These are phyloP conservation scores for Torymus auratus DNA, from an alignment of 2,888 invertebrate species.

Conservation along the genomic window DNA sequence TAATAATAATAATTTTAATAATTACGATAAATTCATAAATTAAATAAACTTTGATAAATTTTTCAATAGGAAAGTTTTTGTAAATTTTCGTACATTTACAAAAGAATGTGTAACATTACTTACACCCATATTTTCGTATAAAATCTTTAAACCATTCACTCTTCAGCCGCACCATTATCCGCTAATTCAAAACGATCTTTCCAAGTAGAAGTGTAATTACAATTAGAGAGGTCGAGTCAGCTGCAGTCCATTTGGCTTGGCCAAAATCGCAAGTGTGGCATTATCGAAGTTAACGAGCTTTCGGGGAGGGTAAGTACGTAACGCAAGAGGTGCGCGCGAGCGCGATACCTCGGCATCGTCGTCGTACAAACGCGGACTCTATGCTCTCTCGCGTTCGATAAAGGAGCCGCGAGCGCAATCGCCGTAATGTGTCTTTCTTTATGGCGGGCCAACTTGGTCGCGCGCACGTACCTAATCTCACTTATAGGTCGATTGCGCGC, in stretches of 20 bases:
- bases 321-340: conserved; percentile 12
- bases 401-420: conserved; percentile 65
- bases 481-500: conserved; percentile 47
- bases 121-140: too few species aligned
- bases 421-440: conserved; percentile 71
- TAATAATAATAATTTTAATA: too few species aligned
- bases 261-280: conserved; percentile 42
- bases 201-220: conserved; percentile 27
- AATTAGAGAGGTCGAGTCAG: conserved; percentile 38
- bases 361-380: too few species aligned
- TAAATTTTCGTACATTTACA: too few species aligned
- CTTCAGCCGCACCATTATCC: too few species aligned
- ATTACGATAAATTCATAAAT: too few species aligned
- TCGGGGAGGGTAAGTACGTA: neutral
- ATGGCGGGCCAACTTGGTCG: conserved; percentile 59
- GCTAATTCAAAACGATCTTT: too few species aligned
- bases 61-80: too few species aligned
- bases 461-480: conserved; percentile 43
- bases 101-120: too few species aligned
- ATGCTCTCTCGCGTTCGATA: conserved; percentile 60
- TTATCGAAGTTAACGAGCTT: conserved; percentile 49
- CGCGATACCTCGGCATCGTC: neutral
- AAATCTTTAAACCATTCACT: too few species aligned
- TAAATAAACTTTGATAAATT: too few species aligned
- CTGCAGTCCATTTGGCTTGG: conserved; percentile 39